Conservation (phyloP, 2,888 invertebrate species). For the Sarcophaga carnaria region DNA sequence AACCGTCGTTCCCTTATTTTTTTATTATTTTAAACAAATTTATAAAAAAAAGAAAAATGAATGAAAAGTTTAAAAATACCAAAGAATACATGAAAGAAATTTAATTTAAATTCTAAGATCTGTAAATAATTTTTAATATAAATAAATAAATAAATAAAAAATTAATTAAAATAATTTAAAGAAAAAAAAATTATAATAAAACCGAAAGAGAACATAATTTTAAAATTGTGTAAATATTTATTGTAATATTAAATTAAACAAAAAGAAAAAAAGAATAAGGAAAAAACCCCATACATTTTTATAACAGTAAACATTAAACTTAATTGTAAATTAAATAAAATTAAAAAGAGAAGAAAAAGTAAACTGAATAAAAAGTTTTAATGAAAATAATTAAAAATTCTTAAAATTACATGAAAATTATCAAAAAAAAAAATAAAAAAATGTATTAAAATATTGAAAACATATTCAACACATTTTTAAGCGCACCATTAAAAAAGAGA, state of each 20-base stretch:
- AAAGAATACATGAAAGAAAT: conserved; percentile 59
- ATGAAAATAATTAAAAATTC: conserved; percentile 8
- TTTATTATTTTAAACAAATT: conserved; percentile 1
- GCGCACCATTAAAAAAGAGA: conserved; percentile 49
- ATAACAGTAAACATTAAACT: conserved; percentile 32
- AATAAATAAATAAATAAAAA: background rate
- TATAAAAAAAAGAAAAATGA: conserved; percentile 12
- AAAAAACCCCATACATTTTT: conserved; percentile 28
- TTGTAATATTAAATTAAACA: conserved; percentile 1
- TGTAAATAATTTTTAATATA: conserved; percentile 48
- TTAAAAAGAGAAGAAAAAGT: background rate
- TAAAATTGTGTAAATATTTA: conserved; percentile 37
- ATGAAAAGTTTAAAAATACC: conserved; percentile 40
- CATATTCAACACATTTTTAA: conserved; percentile 51
- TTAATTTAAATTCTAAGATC: conserved; percentile 41
- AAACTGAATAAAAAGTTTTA: background rate
- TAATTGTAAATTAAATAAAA: conserved; percentile 40
- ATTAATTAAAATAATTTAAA: conserved; percentile 1
- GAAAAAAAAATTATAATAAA: conserved; percentile 16
- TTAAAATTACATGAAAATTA: conserved; percentile 13
- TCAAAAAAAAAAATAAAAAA: background rate
- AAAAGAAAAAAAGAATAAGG: conserved; percentile 5
- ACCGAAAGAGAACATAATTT: background rate
- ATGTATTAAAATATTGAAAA: conserved; percentile 17
- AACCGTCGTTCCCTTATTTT: background rate